Base-by-base conservation (phyloP, 2,797 vertebrate genomes). In the Sciurus carolinensis region DNA sequence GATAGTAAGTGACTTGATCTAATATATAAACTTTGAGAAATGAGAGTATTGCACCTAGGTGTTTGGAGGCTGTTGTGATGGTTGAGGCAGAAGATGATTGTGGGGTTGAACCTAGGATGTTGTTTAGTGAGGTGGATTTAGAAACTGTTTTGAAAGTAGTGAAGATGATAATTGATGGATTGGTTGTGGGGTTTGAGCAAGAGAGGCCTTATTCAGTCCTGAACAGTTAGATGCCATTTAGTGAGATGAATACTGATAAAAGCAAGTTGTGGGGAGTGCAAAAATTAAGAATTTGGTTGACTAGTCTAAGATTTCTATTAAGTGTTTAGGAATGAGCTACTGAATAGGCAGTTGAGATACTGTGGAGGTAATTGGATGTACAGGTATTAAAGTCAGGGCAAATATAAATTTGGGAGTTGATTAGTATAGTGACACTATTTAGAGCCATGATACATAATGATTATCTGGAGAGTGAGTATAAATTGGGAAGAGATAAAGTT, bases 1-100 rank as follows among this genome's bases (percentile, higher is more conserved):
- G 64, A 28, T n/a, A 69, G 22, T 90, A n/a, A 69, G 22, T 90
- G 47, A 36, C 71, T 90, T 95, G 71, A 72, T 73, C 82, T 87
- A 30, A 77, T 62, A 50, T 44, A 57, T 39, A 47, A 28, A 33
- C 39, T 59, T 91, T 44, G n/a, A 77, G 86, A 77, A 39, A 12
- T 28, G 66, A 64, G 44, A 24, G 11, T 79, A 44, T 13, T 84
- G n/a, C 36, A 80, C 18, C 17, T 18, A 85, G 30, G 24, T 36
- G 39, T 62, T 28, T 75, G 24, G 57, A 82, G 79, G 59, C 4
- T 28, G 1, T 59, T 90, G 20, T 47, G 44, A 80, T 76, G 75
- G n/a, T 47, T 88, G 84, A 81, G 73, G 12, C 44, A 86, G 71
- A 36, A 75, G 87, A n/a, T n/a, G 71, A 44, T 82, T 79, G 36